phyloP scores from a whole-genome alignment of 2,888 invertebrate species.

The Folsomia manolachei region DNA sequence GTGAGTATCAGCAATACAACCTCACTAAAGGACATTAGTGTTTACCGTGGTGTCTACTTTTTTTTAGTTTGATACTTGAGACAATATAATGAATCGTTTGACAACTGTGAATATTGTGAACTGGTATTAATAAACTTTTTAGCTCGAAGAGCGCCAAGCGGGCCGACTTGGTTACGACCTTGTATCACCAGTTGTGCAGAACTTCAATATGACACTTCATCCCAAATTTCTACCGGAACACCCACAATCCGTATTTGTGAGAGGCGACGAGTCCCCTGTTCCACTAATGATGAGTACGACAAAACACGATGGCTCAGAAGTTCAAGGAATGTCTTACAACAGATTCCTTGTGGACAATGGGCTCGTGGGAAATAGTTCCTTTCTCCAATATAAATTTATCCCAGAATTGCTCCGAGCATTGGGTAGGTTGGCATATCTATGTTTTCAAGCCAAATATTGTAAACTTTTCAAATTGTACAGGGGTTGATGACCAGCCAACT shows the following conservation, averaged over 20 bases:
- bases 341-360: slow-evolving; percentile 35
- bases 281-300: slow-evolving; percentile 51
- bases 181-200: slow-evolving; percentile 44
- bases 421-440: slow-evolving; percentile 23
- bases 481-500: slow-evolving; percentile 56
- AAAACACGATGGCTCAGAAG: slow-evolving; percentile 51
- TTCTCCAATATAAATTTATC: slow-evolving; percentile 38
- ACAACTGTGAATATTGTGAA: background rate
- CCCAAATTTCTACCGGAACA: slow-evolving; percentile 35
- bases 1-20: no score
- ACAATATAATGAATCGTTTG: background rate
- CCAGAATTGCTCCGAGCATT: slow-evolving; percentile 38
- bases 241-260: slow-evolving; percentile 40
- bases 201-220: slow-evolving; percentile 17
- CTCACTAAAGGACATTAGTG: background rate
- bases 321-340: slow-evolving; percentile 44
- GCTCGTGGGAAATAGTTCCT: slow-evolving; percentile 27
- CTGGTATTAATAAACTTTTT: background rate
- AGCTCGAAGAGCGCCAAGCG: slow-evolving; percentile 34
- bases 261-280: slow-evolving; percentile 42
- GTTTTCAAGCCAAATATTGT: background rate
- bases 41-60: background rate
- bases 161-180: slow-evolving; percentile 46
- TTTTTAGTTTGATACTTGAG: no score
- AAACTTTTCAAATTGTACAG: slow-evolving; percentile 41